phyloP scores from a whole-genome alignment of 2,113 vertebrate genomes.

The Cochlearius cochlearius region DNA sequence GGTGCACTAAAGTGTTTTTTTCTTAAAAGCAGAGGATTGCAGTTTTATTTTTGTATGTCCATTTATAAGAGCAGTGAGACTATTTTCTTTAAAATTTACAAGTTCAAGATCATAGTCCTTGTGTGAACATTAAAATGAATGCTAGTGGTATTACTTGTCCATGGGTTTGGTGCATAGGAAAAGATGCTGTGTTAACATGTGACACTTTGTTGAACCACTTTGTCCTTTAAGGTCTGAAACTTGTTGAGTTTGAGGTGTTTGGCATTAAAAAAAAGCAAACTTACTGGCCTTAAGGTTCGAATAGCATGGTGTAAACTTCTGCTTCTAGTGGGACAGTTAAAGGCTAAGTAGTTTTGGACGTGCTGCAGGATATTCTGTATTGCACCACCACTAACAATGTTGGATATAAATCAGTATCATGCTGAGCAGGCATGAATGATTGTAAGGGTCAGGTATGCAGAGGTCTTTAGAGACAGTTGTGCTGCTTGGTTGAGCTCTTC shows the following conservation, averaged over 20 bases:
- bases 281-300: not conserved
- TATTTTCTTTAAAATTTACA: not conserved
- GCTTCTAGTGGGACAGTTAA: not conserved
- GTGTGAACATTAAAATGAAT: not conserved
- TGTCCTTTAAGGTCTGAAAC: not conserved
- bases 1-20: not conserved
- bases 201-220: not conserved
- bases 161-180: not conserved
- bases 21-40: not conserved
- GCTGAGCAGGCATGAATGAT: not conserved
- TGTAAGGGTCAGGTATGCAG: not conserved
- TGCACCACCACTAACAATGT: not conserved
- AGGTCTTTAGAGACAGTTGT: not conserved
- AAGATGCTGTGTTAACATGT: not conserved
- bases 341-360: not conserved
- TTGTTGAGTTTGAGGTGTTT: not conserved
- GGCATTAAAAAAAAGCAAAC: not conserved
- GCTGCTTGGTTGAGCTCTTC: not conserved
- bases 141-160: not conserved
- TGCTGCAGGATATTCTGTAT: not conserved
- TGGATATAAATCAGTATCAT: not conserved
- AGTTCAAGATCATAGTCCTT: not conserved
- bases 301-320: not conserved
- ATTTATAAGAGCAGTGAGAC: rapidly evolving
- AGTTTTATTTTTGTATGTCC: not conserved